Percentiles rank a stretch among this genome's conserved stretches.
Conservation (phyloP, 2,113 vertebrate genomes). For the Eolophus roseicapilla region DNA sequence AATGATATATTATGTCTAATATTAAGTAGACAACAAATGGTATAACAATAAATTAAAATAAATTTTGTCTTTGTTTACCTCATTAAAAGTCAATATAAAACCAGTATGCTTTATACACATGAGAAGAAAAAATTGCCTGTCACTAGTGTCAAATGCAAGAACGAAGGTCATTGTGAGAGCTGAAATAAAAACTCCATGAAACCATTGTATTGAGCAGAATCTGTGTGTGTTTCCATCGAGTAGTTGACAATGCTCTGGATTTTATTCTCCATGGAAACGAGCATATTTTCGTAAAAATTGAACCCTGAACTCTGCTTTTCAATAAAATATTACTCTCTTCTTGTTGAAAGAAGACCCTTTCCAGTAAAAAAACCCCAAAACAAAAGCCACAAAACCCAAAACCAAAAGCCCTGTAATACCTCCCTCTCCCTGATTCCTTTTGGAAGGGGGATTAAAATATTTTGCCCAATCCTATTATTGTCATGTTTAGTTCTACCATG, state of each 20-base stretch:
- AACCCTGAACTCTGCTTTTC: not conserved
- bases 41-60: not conserved
- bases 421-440: not conserved
- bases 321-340: not conserved
- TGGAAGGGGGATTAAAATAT: not conserved
- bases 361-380: not conserved
- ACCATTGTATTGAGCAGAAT: not conserved
- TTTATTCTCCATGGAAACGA: not conserved
- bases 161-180: not conserved
- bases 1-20: not conserved
- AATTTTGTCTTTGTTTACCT: not conserved
- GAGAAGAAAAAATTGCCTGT: not conserved
- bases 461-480: not conserved
- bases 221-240: not conserved
- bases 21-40: not conserved
- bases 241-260: not conserved
- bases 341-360: not conserved
- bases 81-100: not conserved
- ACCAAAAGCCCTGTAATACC: not conserved
- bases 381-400: not conserved
- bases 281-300: not conserved
- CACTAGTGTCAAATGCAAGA: not conserved
- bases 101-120: not conserved
- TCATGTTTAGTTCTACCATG: not conserved
- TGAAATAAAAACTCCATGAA: not conserved